Conservation (phyloP, 1,140 invertebrate genomes). For the Orius insidiosus region DNA sequence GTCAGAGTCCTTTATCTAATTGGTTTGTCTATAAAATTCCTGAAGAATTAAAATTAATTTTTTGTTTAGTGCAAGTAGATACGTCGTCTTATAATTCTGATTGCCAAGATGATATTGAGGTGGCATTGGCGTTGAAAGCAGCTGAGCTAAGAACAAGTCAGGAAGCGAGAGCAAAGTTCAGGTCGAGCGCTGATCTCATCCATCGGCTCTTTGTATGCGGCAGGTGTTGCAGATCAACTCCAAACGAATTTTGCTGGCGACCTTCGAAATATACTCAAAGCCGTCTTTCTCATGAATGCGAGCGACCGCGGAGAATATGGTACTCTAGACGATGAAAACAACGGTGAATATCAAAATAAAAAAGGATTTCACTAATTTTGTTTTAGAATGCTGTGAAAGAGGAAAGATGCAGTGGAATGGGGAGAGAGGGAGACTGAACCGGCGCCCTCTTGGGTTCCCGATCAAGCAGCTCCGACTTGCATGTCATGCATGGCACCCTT, state of each 20-base stretch:
- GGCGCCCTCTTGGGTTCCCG: constrained; percentile 81
- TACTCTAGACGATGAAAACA: constrained; percentile 21
- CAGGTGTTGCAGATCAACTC: constrained; percentile 95
- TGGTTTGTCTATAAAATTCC: constrained; percentile 8
- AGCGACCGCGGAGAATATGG: constrained; percentile 31
- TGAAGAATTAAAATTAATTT: too few relatives aligned
- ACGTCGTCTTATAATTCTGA: constrained; percentile 67
- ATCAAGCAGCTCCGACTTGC: constrained; percentile 76
- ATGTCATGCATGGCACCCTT: constrained; percentile 84
- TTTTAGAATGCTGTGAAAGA: constrained; percentile 23
- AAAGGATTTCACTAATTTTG: too few relatives aligned
- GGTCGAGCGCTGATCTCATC: constrained; percentile 80
- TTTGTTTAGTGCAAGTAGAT: constrained; percentile 26
- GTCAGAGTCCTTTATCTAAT: constrained; percentile 18
- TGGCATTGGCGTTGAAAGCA: constrained; percentile 67
- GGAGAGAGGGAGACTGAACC: constrained; percentile 30
- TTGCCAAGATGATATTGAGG: constrained; percentile 76
- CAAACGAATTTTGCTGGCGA: constrained; percentile 98
- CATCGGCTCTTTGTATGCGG: constrained; percentile 91
- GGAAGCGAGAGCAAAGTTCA: constrained; percentile 66
- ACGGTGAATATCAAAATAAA: constrained; percentile 5
- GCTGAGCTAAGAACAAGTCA: constrained; percentile 67
- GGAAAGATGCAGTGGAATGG: constrained; percentile 27
- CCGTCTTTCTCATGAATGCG: constrained; percentile 88
- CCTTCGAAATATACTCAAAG: constrained; percentile 84